These are phyloP conservation scores for Hirtodrosophila duncani DNA, from an alignment of 2,888 invertebrate genomes.

Conservation along the genomic window DNA sequence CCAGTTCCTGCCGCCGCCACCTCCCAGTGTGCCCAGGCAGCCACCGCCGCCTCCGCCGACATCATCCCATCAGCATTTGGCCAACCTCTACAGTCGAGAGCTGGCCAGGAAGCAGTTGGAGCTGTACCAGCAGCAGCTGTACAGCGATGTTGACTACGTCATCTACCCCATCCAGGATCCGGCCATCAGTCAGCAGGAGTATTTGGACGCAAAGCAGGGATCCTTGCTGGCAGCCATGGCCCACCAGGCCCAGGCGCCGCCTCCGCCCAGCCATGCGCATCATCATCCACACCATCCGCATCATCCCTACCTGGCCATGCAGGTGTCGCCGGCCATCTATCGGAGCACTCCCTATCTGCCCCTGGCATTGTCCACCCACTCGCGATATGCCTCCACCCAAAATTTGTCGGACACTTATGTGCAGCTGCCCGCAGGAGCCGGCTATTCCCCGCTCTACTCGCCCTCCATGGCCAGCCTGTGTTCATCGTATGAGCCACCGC, in stretches of 20 bases:
- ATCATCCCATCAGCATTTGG: constrained; percentile 79
- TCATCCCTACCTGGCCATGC: constrained; percentile 77
- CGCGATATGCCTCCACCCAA: constrained; percentile 88
- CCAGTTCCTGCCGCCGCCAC: constrained; percentile 83
- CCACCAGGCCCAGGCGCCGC: constrained; percentile 81
- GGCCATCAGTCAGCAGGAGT: constrained; percentile 92
- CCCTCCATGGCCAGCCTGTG: constrained; percentile 83
- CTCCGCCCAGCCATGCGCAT: constrained; percentile 78
- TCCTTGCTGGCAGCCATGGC: constrained; percentile 83
- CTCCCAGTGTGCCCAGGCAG: constrained; percentile 82
- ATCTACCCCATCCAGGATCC: constrained; percentile 94
- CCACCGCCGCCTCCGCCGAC: constrained; percentile 83
- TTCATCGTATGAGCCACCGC: constrained; percentile 84
- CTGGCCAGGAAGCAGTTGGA: constrained; percentile 88
- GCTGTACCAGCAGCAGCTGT: constrained; percentile 92
- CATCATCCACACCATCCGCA: constrained; percentile 78
- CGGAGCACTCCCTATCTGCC: constrained; percentile 89
- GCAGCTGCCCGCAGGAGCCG: constrained; percentile 81
- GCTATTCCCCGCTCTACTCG: constrained; percentile 83
- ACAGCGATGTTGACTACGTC: constrained; percentile 94
- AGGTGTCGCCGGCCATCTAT: constrained; percentile 82
- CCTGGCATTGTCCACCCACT: constrained; percentile 83
- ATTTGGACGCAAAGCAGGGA: constrained; percentile 89
- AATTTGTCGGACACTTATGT: constrained; percentile 88
- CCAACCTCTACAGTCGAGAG: constrained; percentile 85